phyloP scores from a whole-genome alignment of 2,113 vertebrate genomes.

The Puma concolor region DNA sequence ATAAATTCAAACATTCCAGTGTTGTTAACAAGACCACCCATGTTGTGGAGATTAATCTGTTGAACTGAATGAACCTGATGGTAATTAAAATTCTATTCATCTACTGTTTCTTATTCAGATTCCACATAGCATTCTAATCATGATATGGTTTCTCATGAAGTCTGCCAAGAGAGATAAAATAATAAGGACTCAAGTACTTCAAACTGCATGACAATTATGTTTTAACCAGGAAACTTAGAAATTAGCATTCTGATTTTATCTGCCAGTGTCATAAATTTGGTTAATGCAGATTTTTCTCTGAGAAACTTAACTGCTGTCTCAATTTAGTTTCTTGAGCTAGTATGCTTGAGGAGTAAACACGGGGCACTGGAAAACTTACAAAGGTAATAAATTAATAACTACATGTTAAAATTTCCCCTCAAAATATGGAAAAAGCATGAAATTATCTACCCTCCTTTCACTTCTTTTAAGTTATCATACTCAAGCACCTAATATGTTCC shows the following conservation, averaged over 20 bases:
- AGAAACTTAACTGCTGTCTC: background rate
- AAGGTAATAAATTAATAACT: background rate
- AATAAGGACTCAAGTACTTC: background rate
- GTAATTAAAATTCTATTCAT: slow-evolving; percentile 45
- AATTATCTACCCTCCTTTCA: background rate
- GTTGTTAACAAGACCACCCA: background rate
- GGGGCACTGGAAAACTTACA: background rate
- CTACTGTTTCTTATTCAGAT: background rate
- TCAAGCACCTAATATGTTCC: background rate
- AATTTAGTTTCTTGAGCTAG: background rate
- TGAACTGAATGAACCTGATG: background rate
- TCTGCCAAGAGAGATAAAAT: slow-evolving; percentile 62
- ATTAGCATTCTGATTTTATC: slow-evolving; percentile 28
- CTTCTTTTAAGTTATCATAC: background rate
- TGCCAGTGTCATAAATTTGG: background rate
- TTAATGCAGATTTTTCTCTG: background rate
- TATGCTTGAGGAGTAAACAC: background rate
- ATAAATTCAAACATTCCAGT: background rate
- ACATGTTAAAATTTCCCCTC: background rate
- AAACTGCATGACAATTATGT: slow-evolving; percentile 46
- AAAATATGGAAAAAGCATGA: background rate
- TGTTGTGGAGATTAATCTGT: background rate
- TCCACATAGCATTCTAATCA: slow-evolving; percentile 45
- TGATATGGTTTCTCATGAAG: background rate
- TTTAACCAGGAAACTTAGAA: slow-evolving; percentile 49